Conservation (phyloP, 2,797 vertebrate species). For the Tauraco hartlaubi region DNA sequence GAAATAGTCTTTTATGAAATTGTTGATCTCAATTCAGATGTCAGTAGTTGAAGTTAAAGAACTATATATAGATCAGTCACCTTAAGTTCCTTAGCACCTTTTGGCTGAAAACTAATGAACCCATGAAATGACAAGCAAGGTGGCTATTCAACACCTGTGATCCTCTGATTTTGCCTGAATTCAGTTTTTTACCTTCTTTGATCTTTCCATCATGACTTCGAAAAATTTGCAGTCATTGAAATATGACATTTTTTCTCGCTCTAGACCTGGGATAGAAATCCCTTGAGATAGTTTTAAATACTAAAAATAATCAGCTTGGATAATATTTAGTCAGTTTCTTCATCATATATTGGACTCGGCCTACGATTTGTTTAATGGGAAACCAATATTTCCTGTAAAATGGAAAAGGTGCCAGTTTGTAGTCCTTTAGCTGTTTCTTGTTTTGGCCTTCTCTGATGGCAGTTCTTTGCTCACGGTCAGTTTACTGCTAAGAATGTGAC, state of each 20-base stretch:
- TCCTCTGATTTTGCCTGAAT: neutral
- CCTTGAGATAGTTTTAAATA: neutral
- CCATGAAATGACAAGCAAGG: neutral
- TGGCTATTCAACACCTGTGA: neutral
- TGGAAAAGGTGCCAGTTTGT: neutral
- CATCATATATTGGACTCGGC: neutral
- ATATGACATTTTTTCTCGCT: neutral
- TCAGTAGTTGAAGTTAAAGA: neutral
- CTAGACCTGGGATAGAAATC: neutral
- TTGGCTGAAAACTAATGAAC: neutral
- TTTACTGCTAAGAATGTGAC: slow-evolving; percentile 42
- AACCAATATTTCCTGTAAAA: neutral
- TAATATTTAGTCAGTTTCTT: neutral
- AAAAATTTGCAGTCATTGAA: neutral
- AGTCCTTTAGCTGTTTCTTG: neutral
- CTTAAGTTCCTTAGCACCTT: neutral
- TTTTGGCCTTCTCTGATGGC: neutral
- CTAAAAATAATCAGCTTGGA: neutral
- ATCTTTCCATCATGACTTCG: neutral
- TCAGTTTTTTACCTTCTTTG: neutral
- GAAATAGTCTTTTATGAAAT: neutral
- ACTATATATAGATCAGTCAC: neutral
- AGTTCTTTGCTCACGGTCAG: slow-evolving; percentile 12
- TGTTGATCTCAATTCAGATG: neutral
- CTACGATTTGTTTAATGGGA: neutral